Conservation (phyloP, 1,140 invertebrate genomes). For the Coenobita brevimanus region DNA sequence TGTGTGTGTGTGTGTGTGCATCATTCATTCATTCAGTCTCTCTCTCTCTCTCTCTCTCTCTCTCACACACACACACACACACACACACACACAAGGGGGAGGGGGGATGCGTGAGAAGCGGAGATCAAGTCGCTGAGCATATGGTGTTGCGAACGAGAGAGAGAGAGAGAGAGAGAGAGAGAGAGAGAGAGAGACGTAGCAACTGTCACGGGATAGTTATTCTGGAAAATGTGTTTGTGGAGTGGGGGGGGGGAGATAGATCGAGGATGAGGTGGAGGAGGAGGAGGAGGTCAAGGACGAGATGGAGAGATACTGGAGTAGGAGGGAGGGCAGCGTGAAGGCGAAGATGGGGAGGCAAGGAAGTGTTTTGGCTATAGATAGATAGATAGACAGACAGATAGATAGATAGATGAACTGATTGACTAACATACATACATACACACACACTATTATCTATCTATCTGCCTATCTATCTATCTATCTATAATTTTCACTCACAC, state of each 20-base stretch:
- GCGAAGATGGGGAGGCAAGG: not conserved
- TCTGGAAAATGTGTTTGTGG: not conserved
- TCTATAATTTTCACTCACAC: no score
- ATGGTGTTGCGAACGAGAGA: not conserved
- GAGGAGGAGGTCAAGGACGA: not conserved
- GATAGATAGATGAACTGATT: no score
- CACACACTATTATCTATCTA: no score
- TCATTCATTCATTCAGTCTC: no score
- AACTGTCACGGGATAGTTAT: not conserved
- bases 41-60: not conserved
- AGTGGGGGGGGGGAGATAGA: not conserved
- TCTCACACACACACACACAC: not conserved
- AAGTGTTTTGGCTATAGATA: no score
- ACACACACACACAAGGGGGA: constrained; percentile 1
- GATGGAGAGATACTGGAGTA: not conserved
- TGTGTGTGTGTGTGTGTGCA: no score
- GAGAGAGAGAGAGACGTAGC: not conserved
- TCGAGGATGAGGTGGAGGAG: not conserved
- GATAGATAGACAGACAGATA: no score
- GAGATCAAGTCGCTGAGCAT: no score
- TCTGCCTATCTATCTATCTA: no score
- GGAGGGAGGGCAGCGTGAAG: not conserved
- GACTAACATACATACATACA: no score
- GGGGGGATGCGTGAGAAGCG: no score
- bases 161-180: not conserved